phyloP scores from a whole-genome alignment of 1,140 invertebrate genomes.

The Drosophila truncata region DNA sequence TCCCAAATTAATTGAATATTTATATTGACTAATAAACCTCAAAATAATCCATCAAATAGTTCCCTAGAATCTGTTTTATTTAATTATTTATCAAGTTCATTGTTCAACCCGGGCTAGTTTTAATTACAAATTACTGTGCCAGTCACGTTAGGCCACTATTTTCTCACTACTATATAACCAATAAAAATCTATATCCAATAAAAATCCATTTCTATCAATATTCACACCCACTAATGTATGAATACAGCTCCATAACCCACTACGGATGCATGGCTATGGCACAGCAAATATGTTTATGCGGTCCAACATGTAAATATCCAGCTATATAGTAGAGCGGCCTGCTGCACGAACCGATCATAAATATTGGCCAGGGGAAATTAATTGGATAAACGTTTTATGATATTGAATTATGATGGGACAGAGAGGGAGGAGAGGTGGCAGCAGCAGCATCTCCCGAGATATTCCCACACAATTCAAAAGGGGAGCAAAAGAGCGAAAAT shows the following conservation, averaged over 20 bases:
- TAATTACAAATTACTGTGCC: constrained; percentile 14
- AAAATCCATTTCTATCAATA: constrained; percentile 17
- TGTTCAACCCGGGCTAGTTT: not conserved
- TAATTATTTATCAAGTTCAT: not conserved
- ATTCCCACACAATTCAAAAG: constrained; percentile 78
- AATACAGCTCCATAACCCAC: constrained; percentile 12
- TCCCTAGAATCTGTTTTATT: not conserved
- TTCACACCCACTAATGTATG: constrained; percentile 3
- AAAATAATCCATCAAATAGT: not conserved
- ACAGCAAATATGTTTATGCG: constrained; percentile 10
- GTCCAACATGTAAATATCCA: constrained; percentile 38
- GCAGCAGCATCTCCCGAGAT: constrained; percentile 34
- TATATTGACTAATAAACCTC: not conserved
- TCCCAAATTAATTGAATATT: not conserved
- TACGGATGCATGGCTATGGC: not conserved
- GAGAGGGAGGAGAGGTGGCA: constrained; percentile 14
- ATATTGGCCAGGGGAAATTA: constrained; percentile 70
- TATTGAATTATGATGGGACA: constrained; percentile 74
- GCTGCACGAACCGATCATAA: constrained; percentile 71
- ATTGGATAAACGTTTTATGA: constrained; percentile 83
- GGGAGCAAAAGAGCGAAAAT: constrained; percentile 36
- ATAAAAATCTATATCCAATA: constrained; percentile 6
- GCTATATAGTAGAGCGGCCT: constrained; percentile 13
- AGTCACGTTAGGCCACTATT: constrained; percentile 1
- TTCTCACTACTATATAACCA: not conserved